These are phyloP conservation scores for Thereva unica DNA, from an alignment of 2,888 invertebrate species.

Conservation along the genomic window DNA sequence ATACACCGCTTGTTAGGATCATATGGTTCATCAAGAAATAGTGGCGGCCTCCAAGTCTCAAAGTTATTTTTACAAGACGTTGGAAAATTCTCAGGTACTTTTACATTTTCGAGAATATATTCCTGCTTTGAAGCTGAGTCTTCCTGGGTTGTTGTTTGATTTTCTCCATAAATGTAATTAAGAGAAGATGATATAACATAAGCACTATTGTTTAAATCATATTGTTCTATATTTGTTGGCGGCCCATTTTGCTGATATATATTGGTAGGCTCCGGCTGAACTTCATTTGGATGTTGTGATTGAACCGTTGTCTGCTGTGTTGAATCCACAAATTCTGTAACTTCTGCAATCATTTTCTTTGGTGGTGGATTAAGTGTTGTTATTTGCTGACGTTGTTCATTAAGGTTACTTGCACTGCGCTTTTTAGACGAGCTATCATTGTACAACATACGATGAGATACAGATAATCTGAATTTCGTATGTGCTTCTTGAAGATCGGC, in stretches of 20 bases:
- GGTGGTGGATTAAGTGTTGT: conserved; percentile 62
- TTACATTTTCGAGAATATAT: conserved; percentile 48
- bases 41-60: conserved; percentile 57
- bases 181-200: conserved; percentile 43
- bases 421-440: conserved; percentile 65
- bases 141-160: conserved; percentile 28
- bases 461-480: conserved; percentile 73
- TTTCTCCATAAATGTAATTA: conserved; percentile 42
- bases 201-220: conserved; percentile 43
- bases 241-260: conserved; percentile 5
- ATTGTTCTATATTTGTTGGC: conserved; percentile 11
- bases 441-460: conserved; percentile 69
- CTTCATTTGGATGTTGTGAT: neutral
- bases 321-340: conserved; percentile 8
- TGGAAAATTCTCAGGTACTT: conserved; percentile 54
- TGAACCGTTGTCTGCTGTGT: conserved; percentile 15
- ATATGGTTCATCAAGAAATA: conserved; percentile 56
- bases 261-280: neutral
- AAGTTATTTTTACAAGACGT: conserved; percentile 53
- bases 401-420: conserved; percentile 63
- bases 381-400: conserved; percentile 73
- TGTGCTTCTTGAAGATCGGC: conserved; percentile 77
- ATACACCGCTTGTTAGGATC: conserved; percentile 55
- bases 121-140: conserved; percentile 7
- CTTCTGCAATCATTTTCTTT: conserved; percentile 26